Evolutionary conservation across 2,888 invertebrate genomes (phyloP), one percentile per base, ranked within the genome.

Genomic region (Lithodes maja): DNA sequence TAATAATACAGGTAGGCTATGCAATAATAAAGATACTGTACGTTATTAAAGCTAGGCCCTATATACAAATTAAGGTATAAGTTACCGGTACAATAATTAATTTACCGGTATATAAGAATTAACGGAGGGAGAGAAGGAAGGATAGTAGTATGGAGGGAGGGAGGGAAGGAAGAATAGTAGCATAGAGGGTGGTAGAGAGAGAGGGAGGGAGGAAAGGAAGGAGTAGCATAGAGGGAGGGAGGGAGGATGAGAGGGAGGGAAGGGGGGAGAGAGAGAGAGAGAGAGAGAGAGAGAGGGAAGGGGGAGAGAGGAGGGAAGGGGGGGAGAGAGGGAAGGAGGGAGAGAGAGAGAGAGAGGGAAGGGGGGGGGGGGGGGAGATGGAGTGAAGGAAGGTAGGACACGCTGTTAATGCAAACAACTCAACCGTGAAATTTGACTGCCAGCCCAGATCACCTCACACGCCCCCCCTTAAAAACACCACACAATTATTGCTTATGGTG

Each of bases 361-460:
- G 33, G 17, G 61, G 33, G 61, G 53, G 81, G 61, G 33, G 15
- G 33, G 53, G 15, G 61, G 33, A 9, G 61, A 33, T 7, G 61
- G 49, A n/a, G n/a, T 15, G 82, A 69, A 54, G 52, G 82, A 17
- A 3, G n/a, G 50, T n/a, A 17, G 82, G 69, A 52, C 69, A 82
- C 52, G 49, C 82, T 82, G 82, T 82, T 82, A 82, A 82, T 82
- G 53, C 82, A 69, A 50, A n/a, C 82, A 68, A 52, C 82, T 82
- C 82, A 82, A 69, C 69, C 69, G 82, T 82, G 82, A 82, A 82
- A 82, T 82, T 82, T 82, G 82, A 54, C 69, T 69, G 82, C 69
- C 82, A 69, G n/a, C 50, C 49, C 15, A 69, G 68, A 82, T 82
- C 82, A 82, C 49, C 33, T 52, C 61, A 50, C 82, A 50, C 82